Conservation (phyloP, 2,797 vertebrate genomes). For the Lepilemur ruficaudatus region DNA sequence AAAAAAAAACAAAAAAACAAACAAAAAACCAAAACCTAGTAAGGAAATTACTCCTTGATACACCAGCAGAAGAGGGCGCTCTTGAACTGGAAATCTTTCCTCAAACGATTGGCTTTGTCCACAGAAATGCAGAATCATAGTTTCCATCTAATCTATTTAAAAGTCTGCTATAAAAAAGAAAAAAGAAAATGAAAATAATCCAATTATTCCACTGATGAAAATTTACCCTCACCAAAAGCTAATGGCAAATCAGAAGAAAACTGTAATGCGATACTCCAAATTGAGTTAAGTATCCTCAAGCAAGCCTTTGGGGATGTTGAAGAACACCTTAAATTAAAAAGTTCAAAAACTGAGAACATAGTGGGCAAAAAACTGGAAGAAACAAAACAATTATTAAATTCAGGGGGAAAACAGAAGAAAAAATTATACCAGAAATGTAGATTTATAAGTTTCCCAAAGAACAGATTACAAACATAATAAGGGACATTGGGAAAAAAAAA, state of each 20-base stretch:
- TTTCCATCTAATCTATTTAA: neutral
- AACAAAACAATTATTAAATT: neutral
- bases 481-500: neutral
- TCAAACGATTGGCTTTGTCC: neutral
- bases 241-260: neutral
- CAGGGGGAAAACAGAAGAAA: neutral
- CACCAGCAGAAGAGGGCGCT: neutral
- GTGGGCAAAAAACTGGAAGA: neutral
- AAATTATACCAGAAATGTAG: neutral
- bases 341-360: neutral
- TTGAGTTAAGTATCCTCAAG: neutral
- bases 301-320: neutral
- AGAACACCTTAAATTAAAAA: neutral
- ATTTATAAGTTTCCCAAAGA: neutral
- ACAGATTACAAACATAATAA: neutral
- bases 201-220: neutral
- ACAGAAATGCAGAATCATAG: neutral
- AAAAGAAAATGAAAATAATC: neutral
- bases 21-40: neutral
- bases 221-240: neutral
- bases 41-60: neutral
- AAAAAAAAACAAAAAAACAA: neutral
- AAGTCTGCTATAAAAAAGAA: neutral
- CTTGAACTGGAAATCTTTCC: neutral
- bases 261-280: neutral